Percentiles rank a stretch among this genome's conserved stretches.
These are phyloP conservation scores for Periphyllus acericola DNA, from an alignment of 2,888 invertebrate species.

Conservation along the genomic window DNA sequence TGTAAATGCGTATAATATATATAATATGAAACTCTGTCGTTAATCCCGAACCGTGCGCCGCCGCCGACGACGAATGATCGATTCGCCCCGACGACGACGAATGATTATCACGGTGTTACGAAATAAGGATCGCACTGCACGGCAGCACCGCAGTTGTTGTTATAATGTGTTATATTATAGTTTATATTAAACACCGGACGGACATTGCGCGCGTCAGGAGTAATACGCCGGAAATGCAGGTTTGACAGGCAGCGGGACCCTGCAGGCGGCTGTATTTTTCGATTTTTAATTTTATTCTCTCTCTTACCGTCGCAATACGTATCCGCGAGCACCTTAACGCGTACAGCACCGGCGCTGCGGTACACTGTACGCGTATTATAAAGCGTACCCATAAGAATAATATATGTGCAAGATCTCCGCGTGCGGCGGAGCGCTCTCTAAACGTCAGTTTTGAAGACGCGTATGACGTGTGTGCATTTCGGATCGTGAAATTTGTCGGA, in stretches of 20 bases:
- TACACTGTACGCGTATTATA: too few species aligned
- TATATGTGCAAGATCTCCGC: not conserved
- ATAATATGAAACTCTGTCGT: not conserved
- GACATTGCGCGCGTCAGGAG: not conserved
- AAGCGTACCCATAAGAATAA: too few species aligned
- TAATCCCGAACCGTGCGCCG: not conserved
- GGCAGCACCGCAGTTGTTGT: not conserved
- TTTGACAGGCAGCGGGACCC: slow-evolving; percentile 10
- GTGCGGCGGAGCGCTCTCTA: slow-evolving; percentile 6
- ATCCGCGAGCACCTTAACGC: not conserved
- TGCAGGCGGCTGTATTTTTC: not conserved
- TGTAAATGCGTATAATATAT: not conserved
- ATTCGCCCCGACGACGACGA: slow-evolving; percentile 17
- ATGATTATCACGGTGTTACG: not conserved
- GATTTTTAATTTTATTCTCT: not conserved
- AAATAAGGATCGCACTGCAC: not conserved
- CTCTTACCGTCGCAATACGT: not conserved
- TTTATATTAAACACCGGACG: not conserved
- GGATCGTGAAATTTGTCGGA: slow-evolving; percentile 5
- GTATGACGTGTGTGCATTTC: not conserved
- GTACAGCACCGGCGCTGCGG: too few species aligned
- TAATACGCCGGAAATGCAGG: not conserved
- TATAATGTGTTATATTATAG: not conserved
- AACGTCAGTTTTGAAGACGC: slow-evolving; percentile 16
- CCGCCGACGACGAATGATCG: not conserved